Evolutionary conservation across 2,797 vertebrate genomes (phyloP), one percentile per base, ranked within the genome.

Genomic region (Galaxias olidus): DNA sequence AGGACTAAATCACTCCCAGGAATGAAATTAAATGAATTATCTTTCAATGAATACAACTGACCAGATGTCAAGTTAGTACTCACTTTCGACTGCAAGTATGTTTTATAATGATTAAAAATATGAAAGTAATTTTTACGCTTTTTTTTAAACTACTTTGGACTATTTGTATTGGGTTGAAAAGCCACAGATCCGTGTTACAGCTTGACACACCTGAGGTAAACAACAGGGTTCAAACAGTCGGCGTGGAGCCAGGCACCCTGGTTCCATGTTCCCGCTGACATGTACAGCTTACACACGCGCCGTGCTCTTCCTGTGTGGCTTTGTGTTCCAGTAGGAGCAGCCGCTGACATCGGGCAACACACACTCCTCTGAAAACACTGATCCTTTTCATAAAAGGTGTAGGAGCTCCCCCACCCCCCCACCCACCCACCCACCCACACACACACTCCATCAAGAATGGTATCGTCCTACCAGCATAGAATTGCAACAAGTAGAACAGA

Each of bases 131-230:
- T 30, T 30, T 3, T 30, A 30, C n/a, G n/a, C n/a, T n/a, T n/a
- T n/a, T n/a, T n/a, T n/a, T n/a, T n/a, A n/a, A n/a, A n/a, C n/a
- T n/a, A n/a, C n/a, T n/a, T n/a, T n/a, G 30, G 3, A 30, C 52
- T 18, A 54, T 20, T 12, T 18, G 51, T 30, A 42, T 53, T 57
- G 48, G 40, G 58, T 8, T 45, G 71, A 58, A 68, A 62, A 65
- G 49, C 47, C 13, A 58, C 15, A 59, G 63, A 63, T 43, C 62
- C 57, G 44, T 12, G 69, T 56, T 49, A 56, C 56, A 50, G 52
- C n/a, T 43, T 12, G 71, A 78, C 66, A 78, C 72, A 81, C 75
- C 83, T 79, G 83, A 74, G 66, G 72, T 77, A 79, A 78, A 81
- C 76, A 77, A 41, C 46, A 17, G 55, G 58, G 66, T 73, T 78